Percentiles rank a stretch among this genome's conserved stretches.
Evolutionary conservation across 1,140 invertebrate genomes (phyloP).

Genomic region (Drosophila hydei): DNA sequence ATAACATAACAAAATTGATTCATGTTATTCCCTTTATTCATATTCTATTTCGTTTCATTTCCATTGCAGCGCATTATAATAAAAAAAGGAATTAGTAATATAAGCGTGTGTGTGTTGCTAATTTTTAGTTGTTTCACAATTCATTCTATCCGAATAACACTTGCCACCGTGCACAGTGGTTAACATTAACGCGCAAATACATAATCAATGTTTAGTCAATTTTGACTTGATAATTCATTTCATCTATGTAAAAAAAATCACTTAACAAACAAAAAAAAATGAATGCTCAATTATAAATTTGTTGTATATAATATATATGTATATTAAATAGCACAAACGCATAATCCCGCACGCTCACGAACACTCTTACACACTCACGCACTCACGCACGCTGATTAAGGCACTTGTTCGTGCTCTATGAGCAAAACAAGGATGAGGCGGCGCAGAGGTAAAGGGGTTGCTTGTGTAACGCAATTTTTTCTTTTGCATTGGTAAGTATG

Average conservation of each 20-base stretch:
- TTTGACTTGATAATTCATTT: constrained; percentile 1
- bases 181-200: constrained; percentile 23
- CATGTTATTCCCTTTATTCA: constrained; percentile 1
- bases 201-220: constrained; percentile 29
- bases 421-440: constrained; percentile 22
- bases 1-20: constrained; percentile 13
- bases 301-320: constrained; percentile 1
- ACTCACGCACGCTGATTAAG: constrained; percentile 50
- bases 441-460: constrained; percentile 49
- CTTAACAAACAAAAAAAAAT: constrained; percentile 54
- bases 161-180: constrained; percentile 12
- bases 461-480: constrained; percentile 79
- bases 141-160: constrained; percentile 9
- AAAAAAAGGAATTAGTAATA: not conserved
- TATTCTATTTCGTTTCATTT: constrained; percentile 1
- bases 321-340: constrained; percentile 23
- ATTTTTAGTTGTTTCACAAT: constrained; percentile 7
- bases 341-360: constrained; percentile 16
- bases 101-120: not conserved
- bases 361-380: constrained; percentile 17
- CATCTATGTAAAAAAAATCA: constrained; percentile 26
- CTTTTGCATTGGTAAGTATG: constrained; percentile 46
- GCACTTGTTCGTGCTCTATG: constrained; percentile 55
- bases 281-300: constrained; percentile 37
- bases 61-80: constrained; percentile 4